These are phyloP conservation scores for Myrmecophaga tridactyla DNA, from an alignment of 2,113 vertebrate genomes.

Conservation along the genomic window DNA sequence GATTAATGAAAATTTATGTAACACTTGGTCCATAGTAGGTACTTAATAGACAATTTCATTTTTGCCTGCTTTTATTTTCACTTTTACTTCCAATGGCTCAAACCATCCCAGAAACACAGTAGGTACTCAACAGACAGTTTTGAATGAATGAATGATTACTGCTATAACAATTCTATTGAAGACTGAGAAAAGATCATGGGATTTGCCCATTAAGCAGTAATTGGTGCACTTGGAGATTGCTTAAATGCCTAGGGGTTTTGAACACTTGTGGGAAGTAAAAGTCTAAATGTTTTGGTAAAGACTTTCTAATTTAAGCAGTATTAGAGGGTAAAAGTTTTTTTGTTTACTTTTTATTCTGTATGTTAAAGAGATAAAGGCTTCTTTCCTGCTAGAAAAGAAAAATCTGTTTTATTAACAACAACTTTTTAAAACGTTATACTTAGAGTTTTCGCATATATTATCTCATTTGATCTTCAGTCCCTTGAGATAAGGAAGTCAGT, in stretches of 20 bases:
- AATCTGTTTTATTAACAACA: not conserved
- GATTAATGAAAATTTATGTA: not conserved
- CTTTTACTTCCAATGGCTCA: not conserved
- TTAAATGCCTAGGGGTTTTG: constrained; percentile 48
- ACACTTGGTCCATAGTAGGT: not conserved
- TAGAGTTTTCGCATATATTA: not conserved
- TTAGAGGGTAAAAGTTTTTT: not conserved
- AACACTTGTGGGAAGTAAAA: not conserved
- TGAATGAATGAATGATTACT: not conserved
- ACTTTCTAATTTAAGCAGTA: not conserved
- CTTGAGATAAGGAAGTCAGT: not conserved
- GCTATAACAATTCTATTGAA: constrained; percentile 18
- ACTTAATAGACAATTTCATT: not conserved
- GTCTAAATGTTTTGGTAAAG: not conserved
- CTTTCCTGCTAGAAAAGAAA: constrained; percentile 17
- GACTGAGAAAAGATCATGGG: not conserved
- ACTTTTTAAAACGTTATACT: not conserved
- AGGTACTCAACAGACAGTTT: not conserved
- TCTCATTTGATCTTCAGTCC: not conserved
- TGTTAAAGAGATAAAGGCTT: not conserved
- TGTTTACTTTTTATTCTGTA: not conserved
- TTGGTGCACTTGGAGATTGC: not conserved
- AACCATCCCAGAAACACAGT: not conserved
- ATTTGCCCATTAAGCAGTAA: constrained; percentile 53
- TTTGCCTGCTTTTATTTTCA: not conserved